phyloP scores from a whole-genome alignment of 2,113 vertebrate species.

The Leptocoma aspasia region DNA sequence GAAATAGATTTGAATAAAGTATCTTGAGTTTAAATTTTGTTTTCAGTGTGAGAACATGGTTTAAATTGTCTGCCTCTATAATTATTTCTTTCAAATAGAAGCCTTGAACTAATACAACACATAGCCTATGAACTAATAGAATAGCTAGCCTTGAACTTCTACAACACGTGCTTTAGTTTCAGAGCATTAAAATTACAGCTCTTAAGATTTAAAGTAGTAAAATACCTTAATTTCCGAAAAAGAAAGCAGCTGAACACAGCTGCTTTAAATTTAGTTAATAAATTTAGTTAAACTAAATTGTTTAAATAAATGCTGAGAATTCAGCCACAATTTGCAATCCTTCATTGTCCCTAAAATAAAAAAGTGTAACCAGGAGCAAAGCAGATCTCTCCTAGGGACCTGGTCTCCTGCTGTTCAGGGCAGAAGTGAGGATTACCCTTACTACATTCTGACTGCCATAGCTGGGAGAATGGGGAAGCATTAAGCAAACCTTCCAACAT shows the following conservation, averaged over 20 bases:
- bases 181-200: neutral
- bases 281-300: neutral
- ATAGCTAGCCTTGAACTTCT: neutral
- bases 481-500: neutral
- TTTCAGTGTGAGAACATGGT: neutral
- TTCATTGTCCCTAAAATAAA: neutral
- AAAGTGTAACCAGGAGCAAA: neutral
- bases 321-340: neutral
- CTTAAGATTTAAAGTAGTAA: neutral
- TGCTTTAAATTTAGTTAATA: too few species aligned
- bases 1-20: neutral
- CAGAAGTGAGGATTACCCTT: neutral
- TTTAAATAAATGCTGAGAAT: neutral
- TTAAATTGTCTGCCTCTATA: neutral
- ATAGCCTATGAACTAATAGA: too few species aligned
- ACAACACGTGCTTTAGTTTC: neutral
- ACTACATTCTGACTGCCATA: rapidly evolving
- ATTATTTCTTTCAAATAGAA: neutral
- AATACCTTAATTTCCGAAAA: neutral
- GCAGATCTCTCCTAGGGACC: neutral
- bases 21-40: neutral
- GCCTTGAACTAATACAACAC: neutral
- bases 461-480: neutral
- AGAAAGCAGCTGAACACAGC: neutral
- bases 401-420: neutral